These are phyloP conservation scores for Coryphaenoides rupestris DNA, from an alignment of 2,113 vertebrate species.

Conservation along the genomic window DNA sequence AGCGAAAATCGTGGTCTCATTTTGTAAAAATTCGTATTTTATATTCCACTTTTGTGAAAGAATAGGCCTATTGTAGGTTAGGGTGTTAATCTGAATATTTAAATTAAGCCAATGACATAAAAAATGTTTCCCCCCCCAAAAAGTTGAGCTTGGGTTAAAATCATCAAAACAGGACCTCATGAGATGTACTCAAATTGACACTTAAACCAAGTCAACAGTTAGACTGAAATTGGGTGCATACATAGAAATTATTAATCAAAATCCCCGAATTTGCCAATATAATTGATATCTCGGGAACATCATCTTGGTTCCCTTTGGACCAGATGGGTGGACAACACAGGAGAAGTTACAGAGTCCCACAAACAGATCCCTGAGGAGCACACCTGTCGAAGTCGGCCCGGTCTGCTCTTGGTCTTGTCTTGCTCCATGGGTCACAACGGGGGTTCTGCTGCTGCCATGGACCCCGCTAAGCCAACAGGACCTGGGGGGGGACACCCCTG, in stretches of 20 bases:
- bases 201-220: too few species aligned
- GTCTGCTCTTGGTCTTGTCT: slow-evolving; percentile 14
- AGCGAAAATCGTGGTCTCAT: slow-evolving; percentile 13
- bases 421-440: slow-evolving; percentile 10
- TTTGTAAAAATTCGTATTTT: slow-evolving; percentile 16
- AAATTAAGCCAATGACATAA: slow-evolving; percentile 8
- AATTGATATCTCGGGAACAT: not conserved
- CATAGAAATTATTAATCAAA: too few species aligned
- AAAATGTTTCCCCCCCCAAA: too few species aligned
- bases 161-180: too few species aligned
- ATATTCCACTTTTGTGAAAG: slow-evolving; percentile 17
- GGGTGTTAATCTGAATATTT: not conserved
- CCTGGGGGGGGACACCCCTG: not conserved
- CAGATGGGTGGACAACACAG: not conserved
- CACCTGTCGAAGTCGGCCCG: not conserved
- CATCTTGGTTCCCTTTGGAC: too few species aligned
- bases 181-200: too few species aligned
- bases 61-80: too few species aligned
- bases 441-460: not conserved
- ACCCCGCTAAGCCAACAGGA: not conserved
- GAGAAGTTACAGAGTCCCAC: slow-evolving; percentile 16
- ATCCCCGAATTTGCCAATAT: not conserved
- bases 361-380: slow-evolving; percentile 11
- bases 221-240: too few species aligned
- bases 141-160: too few species aligned